These are phyloP conservation scores for Aleiodes alternator DNA, from an alignment of 2,888 invertebrate genomes.

Conservation along the genomic window DNA sequence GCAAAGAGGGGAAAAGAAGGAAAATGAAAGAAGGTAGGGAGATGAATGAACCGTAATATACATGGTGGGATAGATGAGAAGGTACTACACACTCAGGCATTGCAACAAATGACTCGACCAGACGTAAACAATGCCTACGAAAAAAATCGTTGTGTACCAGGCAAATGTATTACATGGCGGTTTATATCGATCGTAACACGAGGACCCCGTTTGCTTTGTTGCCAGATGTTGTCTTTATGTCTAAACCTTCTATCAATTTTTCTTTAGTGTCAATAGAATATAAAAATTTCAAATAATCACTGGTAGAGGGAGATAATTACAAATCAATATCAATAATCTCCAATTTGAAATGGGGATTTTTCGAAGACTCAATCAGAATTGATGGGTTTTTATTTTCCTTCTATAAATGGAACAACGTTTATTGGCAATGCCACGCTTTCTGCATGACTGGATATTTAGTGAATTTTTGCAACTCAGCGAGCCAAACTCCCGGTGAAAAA, in stretches of 20 bases:
- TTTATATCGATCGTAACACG: slow-evolving; percentile 29
- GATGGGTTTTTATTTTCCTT: no score
- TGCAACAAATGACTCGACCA: slow-evolving; percentile 54
- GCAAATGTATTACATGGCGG: slow-evolving; percentile 32
- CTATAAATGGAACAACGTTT: neutral
- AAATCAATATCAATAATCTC: no score
- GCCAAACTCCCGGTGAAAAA: slow-evolving; percentile 1
- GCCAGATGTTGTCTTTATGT: slow-evolving; percentile 19
- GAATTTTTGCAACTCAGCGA: slow-evolving; percentile 13
- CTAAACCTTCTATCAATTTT: slow-evolving; percentile 11
- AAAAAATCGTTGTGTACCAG: slow-evolving; percentile 30
- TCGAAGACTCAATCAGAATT: no score
- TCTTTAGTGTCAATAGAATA: neutral
- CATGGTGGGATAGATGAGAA: slow-evolving; percentile 29
- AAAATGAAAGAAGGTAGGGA: slow-evolving; percentile 46
- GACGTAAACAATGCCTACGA: slow-evolving; percentile 64
- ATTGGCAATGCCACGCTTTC: slow-evolving; percentile 21
- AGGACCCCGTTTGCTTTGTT: slow-evolving; percentile 20
- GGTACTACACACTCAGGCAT: neutral
- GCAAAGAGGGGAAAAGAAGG: slow-evolving; percentile 35
- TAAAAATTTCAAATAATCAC: no score
- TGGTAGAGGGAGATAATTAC: no score
- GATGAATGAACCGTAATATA: slow-evolving; percentile 40
- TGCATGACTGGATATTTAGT: slow-evolving; percentile 26
- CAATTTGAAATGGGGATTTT: no score